A percentile compares a stretch with the other conserved stretches of the same genome.
Evolutionary conservation across 2,113 vertebrate species (phyloP).

Genomic region (Myotis davidii): DNA sequence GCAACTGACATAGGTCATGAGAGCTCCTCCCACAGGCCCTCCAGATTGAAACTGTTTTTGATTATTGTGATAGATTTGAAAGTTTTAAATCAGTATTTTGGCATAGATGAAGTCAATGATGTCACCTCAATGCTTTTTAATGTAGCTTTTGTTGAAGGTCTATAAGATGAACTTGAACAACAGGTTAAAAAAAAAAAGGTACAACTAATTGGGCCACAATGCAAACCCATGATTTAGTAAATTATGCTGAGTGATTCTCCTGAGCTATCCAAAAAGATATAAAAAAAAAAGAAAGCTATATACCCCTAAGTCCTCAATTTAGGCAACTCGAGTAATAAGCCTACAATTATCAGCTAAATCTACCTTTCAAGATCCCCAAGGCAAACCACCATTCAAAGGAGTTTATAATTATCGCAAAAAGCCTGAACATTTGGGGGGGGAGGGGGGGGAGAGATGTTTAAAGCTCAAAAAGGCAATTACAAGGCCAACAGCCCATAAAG

Average conservation of each 20-base stretch:
- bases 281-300: neutral
- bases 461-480: neutral
- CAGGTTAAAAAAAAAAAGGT: neutral
- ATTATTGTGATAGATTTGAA: too few relatives aligned
- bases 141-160: neutral
- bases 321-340: neutral
- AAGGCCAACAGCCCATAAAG: neutral
- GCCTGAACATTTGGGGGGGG: neutral
- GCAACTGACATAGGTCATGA: too few relatives aligned
- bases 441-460: neutral
- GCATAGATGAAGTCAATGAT: neutral
- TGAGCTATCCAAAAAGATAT: neutral
- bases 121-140: neutral
- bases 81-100: too few relatives aligned
- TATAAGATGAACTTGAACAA: neutral
- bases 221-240: neutral
- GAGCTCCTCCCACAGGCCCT: too few relatives aligned
- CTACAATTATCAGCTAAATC: neutral
- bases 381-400: neutral
- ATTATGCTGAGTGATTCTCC: neutral
- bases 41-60: too few relatives aligned
- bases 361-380: neutral
- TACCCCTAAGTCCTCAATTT: neutral
- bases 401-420: neutral
- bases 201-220: neutral